Conservation (phyloP, 2,888 invertebrate species). For the Nezara viridula region DNA sequence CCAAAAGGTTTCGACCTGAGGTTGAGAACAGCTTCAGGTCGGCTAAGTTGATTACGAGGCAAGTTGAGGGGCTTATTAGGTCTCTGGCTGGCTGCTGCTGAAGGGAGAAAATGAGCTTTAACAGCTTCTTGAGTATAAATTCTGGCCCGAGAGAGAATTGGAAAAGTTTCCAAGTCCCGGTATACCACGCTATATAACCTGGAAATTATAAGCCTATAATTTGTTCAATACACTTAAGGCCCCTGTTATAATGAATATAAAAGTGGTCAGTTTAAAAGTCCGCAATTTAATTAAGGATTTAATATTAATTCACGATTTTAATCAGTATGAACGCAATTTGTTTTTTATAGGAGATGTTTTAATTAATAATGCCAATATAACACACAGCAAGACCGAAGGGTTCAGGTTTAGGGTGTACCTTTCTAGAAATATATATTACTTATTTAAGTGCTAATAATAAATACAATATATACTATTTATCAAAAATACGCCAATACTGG, state of each 20-base stretch:
- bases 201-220: slow-evolving; percentile 21
- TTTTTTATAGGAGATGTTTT: no score
- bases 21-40: not conserved
- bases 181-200: not conserved
- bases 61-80: not conserved
- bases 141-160: not conserved
- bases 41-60: not conserved
- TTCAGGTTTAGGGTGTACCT: no score
- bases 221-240: not conserved
- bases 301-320: not conserved
- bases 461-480: no score
- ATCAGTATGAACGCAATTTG: no score
- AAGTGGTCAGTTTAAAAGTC: not conserved
- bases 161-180: not conserved
- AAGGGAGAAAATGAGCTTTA: slow-evolving; percentile 11
- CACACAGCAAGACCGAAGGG: no score
- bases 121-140: not conserved
- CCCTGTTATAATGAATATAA: not conserved
- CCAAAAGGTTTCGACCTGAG: not conserved
- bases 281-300: not conserved
- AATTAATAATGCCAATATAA: no score
- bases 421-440: no score
- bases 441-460: no score
- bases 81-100: not conserved
- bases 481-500: no score